Base-by-base conservation (phyloP, 2,113 vertebrate genomes). In the Loxodonta africana region DNA sequence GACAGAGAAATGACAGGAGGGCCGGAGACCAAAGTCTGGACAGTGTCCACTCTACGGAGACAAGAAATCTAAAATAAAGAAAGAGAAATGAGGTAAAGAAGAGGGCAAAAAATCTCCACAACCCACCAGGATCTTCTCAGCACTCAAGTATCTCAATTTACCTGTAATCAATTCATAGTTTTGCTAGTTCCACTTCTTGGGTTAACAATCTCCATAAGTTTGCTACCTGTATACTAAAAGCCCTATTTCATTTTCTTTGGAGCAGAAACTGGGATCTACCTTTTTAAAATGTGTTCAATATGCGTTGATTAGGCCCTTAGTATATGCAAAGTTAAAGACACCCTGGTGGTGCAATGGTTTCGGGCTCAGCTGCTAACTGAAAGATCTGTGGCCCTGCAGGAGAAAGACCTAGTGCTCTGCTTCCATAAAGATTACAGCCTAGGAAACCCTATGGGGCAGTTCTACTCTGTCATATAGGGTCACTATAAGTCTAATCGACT, bases 141-240 rank as follows among this genome's bases (percentile, higher is more conserved):
- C 23, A 0, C 12, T 11, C 4, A 9, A 2, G 1, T 4, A 6
- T 63, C 46, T 25, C 4, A 2, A 12, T 92, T 87, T 74, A 20
- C 46, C 62, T 76, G 7, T 2, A 30, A 41, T 3, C 10, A 67
- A 15, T 46, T 33, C 44, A 62, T 20, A 4, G 41, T 83, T 77
- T 53, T 73, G 26, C 33, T 86, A 15, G 3, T 53, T 53, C 14
- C 12, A 33, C 5, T 44, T 69, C 11, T 8, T 30, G 26, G 28
- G 6, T 6, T 46, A 69, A 82, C 2, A 18, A 20, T 33, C 12
- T 57, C 69, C 0, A 0, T 69, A 63, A 18, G 7, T 69, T 62
- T 53, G 17, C 57, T 48, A 5, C 41, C 2, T 33, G n/a, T 2
- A 57, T 33, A n/a, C 12, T 5, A 10, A 89, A 95, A 60, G 28